Conservation (phyloP, 2,888 invertebrate genomes). For the Trypoxylon attenuatum region DNA sequence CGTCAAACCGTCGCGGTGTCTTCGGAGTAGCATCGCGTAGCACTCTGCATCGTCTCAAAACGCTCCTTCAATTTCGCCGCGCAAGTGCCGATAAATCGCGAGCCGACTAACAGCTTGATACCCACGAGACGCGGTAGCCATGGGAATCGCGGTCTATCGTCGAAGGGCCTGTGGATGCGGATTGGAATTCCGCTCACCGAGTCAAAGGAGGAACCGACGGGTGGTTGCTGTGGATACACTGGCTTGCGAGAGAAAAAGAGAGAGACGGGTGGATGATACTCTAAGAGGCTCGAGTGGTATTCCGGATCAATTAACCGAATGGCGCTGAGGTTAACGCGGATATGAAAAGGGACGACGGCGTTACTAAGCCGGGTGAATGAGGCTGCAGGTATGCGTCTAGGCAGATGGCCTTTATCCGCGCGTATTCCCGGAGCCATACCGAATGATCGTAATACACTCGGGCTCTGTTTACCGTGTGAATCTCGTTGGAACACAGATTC, state of each 20-base stretch:
- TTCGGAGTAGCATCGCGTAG: conserved; percentile 2
- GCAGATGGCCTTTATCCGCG: conserved; percentile 18
- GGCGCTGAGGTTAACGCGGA: conserved; percentile 61
- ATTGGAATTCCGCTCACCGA: conserved; percentile 50
- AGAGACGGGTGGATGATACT: conserved; percentile 23
- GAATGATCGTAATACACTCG: neutral
- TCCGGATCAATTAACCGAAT: conserved; percentile 61
- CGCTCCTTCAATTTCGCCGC: conserved; percentile 27
- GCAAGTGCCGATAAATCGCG: conserved; percentile 44
- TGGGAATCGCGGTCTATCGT: conserved; percentile 27
- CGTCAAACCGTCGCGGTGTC: neutral
- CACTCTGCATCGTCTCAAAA: conserved; percentile 9
- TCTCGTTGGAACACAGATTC: too few relatives aligned
- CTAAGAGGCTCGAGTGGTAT: conserved; percentile 54
- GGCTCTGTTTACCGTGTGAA: neutral
- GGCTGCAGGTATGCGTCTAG: conserved; percentile 51
- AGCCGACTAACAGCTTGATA: conserved; percentile 1
- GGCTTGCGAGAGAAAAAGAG: conserved; percentile 25
- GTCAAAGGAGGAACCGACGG: conserved; percentile 56
- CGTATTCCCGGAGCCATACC: neutral
- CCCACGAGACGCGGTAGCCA: conserved; percentile 13
- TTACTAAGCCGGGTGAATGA: conserved; percentile 52
- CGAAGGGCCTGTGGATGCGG: conserved; percentile 23
- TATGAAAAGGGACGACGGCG: conserved; percentile 60
- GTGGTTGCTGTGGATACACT: too few relatives aligned